Percentiles rank a stretch among this genome's conserved stretches.
phyloP scores from a whole-genome alignment of 2,113 vertebrate species.

The Ciconia boyciana region DNA sequence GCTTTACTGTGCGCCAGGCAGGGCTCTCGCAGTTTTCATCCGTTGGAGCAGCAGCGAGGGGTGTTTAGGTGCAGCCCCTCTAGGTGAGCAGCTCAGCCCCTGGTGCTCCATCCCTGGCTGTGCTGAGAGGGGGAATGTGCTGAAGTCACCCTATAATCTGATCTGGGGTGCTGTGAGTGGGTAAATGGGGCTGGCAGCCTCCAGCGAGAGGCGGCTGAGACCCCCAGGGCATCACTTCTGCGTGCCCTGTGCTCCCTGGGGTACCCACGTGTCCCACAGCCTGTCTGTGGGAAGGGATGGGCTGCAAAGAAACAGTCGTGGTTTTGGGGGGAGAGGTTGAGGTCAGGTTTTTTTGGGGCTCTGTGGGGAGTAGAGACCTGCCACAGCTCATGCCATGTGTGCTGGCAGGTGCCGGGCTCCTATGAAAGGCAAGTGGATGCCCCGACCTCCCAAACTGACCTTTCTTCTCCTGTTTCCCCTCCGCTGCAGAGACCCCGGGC shows the following conservation, averaged over 20 bases:
- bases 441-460: rapidly evolving
- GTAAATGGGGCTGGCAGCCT: background rate
- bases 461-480: background rate
- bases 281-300: background rate
- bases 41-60: rapidly evolving
- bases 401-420: background rate
- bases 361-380: background rate
- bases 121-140: background rate
- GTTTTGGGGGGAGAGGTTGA: background rate
- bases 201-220: background rate
- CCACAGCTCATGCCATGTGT: background rate
- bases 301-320: background rate
- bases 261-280: rapidly evolving
- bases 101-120: background rate
- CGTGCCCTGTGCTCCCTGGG: background rate
- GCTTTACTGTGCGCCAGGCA: background rate
- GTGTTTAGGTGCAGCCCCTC: background rate
- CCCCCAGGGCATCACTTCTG: background rate
- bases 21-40: background rate
- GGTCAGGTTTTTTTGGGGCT: background rate
- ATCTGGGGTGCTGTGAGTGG: background rate
- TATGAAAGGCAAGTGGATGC: background rate
- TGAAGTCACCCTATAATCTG: background rate
- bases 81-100: background rate
- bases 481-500: conserved; percentile 64